Evolutionary conservation across 2,888 invertebrate genomes (phyloP).

Genomic region (Drosophila lutescens): DNA sequence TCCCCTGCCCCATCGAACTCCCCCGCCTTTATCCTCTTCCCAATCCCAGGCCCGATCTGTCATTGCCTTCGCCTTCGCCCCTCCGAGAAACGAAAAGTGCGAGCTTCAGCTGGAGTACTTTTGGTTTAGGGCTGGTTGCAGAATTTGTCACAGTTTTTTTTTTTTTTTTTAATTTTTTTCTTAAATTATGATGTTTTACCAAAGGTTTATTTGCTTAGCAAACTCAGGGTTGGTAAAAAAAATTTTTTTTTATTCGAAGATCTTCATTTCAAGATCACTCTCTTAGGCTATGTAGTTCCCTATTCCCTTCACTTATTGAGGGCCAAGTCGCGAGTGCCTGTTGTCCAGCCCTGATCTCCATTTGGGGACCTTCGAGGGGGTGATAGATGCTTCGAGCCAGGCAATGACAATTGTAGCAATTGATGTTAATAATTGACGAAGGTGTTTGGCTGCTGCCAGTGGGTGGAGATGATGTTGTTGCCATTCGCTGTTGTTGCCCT

Average conservation of each 20-base stretch:
- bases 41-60: conserved; percentile 68
- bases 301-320: conserved; percentile 16
- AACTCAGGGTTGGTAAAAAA: too few relatives aligned
- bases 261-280: too few relatives aligned
- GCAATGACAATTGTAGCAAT: conserved; percentile 82
- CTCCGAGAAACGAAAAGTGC: conserved; percentile 13
- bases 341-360: conserved; percentile 29
- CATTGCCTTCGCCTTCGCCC: conserved; percentile 70
- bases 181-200: too few relatives aligned
- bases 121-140: conserved; percentile 28
- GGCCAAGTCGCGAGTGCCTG: neutral
- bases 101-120: conserved; percentile 10
- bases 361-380: conserved; percentile 19
- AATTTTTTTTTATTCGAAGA: too few relatives aligned
- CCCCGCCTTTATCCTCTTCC: conserved; percentile 18
- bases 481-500: conserved; percentile 33
- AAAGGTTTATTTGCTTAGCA: neutral
- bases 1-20: conserved; percentile 6
- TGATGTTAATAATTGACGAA: conserved; percentile 82
- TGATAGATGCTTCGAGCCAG: conserved; percentile 49
- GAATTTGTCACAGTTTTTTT: neutral
- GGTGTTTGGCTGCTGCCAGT: conserved; percentile 65
- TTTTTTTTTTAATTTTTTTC: neutral
- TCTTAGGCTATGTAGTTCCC: neutral
- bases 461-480: conserved; percentile 55